Conservation (phyloP, 2,888 invertebrate genomes). For the Automeris io region DNA sequence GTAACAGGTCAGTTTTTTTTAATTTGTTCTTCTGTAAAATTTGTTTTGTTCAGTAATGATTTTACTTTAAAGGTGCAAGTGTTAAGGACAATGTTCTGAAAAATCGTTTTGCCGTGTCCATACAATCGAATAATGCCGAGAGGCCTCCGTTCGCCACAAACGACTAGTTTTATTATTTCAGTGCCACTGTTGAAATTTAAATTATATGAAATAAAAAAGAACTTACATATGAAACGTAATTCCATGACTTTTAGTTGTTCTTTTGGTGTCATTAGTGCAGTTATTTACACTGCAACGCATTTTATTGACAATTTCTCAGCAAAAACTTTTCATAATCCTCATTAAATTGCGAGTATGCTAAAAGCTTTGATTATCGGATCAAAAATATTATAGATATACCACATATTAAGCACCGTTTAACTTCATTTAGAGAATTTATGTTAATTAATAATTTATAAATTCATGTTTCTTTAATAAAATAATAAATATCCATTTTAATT, state of each 20-base stretch:
- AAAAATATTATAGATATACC: neutral
- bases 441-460: neutral
- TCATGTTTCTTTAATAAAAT: neutral
- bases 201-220: constrained; percentile 1
- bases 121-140: no score
- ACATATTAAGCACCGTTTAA: neutral
- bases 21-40: no score
- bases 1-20: no score
- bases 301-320: constrained; percentile 9
- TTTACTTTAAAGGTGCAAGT: no score
- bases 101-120: no score
- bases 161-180: neutral
- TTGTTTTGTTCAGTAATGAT: no score
- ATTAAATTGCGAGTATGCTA: neutral
- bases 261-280: constrained; percentile 46
- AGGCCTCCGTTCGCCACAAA: no score
- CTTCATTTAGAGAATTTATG: neutral
- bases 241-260: constrained; percentile 43
- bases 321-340: neutral
- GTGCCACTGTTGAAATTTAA: no score
- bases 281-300: constrained; percentile 55
- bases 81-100: no score
- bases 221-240: constrained; percentile 61
- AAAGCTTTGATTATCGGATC: neutral
- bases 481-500: neutral